Evolutionary conservation across 2,888 invertebrate genomes (phyloP).

Genomic region (Zelleria hepariella): DNA sequence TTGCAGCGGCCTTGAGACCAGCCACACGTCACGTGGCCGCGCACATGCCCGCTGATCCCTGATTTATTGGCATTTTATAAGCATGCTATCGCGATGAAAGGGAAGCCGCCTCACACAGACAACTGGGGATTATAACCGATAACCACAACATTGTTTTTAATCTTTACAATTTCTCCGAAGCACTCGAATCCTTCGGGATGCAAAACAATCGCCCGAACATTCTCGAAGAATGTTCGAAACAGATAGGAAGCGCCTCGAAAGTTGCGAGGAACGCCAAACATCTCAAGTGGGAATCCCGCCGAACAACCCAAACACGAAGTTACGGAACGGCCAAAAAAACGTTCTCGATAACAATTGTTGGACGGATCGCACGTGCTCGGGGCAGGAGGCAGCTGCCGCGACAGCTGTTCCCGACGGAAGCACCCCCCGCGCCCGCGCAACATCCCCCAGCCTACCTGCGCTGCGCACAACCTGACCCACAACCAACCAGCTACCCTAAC

Average conservation of each 20-base stretch:
- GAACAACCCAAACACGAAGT: neutral
- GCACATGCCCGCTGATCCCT: neutral
- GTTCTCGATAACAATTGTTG: conserved; percentile 56
- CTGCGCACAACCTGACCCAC: conserved; percentile 36
- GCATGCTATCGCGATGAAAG: neutral
- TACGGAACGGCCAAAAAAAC: conserved; percentile 29
- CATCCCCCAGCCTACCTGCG: conserved; percentile 30
- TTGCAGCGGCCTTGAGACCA: conserved; percentile 3
- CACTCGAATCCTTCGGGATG: neutral
- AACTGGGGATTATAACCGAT: neutral
- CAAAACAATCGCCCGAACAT: neutral
- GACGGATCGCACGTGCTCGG: conserved; percentile 59
- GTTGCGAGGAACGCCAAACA: neutral
- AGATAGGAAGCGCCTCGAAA: neutral
- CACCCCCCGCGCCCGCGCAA: conserved; percentile 22
- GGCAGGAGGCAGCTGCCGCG: conserved; percentile 55
- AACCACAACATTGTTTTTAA: neutral
- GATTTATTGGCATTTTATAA: neutral
- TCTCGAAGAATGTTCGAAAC: neutral
- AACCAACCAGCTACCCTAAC: too few species aligned
- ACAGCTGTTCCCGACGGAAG: conserved; percentile 59
- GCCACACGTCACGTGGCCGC: neutral
- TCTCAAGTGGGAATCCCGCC: neutral
- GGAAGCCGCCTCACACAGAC: too few species aligned
- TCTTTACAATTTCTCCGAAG: neutral